Base-by-base conservation (phyloP, 2,888 invertebrate genomes). In the Macrosiphum euphorbiae region DNA sequence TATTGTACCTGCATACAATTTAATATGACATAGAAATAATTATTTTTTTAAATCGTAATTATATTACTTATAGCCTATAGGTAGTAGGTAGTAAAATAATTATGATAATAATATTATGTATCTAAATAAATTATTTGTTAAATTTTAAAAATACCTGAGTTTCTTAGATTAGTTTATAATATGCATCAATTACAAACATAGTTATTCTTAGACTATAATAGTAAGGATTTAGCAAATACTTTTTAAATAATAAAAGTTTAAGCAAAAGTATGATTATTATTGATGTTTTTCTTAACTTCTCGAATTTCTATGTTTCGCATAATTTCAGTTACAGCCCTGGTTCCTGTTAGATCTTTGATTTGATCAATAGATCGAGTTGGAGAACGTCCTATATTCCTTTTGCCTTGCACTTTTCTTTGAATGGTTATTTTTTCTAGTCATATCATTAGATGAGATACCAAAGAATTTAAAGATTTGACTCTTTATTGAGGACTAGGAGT, bases 231-330 rank as follows among this genome's bases (percentile, higher is more conserved):
- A 67, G n/a, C 67, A 67, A 16, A 4, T 67, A 35, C 35, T 35
- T 7, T 67, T 67, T n/a, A 7, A 35, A 16, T 16, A n/a, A 26
- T n/a, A 67, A 67, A 67, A 13, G 1, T 87, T 87, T 50, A 50
- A 13, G 3, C 87, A 87, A 87, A 10, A 10, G 28, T 87, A 88
- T 88, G 44, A 44, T 61, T 58, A 61, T 58, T 61, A 61, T 24
- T 90, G 44, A 90, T 90, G 67, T 90, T 90, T 90, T 47, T 90
- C 47, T 61, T 28, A 90, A 26, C 41, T 90, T 90, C 61, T 16
- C 44, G 2, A 47, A 44, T 24, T 61, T 90, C 47, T 61, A 61
- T 52, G 61, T 7, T 58, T 61, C 89, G 78, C 89, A 90, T 90
- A 28, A 67, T 90, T 90, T 61, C 89, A 61, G 41, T 41, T 58